A percentile compares a stretch with the other conserved stretches of the same genome.
Evolutionary conservation across 2,888 invertebrate species (phyloP).

Genomic region (Agriopis leucophaearia): DNA sequence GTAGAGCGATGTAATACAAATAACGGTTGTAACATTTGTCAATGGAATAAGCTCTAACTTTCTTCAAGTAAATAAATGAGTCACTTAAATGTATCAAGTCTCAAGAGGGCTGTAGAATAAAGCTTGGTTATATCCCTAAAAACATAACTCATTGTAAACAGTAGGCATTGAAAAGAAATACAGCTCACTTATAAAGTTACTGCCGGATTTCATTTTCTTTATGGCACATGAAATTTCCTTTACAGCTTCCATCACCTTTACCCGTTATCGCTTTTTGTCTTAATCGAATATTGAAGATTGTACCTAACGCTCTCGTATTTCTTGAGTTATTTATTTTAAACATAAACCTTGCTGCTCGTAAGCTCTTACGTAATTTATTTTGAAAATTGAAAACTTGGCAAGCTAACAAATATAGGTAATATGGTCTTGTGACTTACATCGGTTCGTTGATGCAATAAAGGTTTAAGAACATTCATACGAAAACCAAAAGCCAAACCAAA

Average conservation of each 20-base stretch:
- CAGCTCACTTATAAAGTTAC: conserved; percentile 44
- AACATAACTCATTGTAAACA: conserved; percentile 38
- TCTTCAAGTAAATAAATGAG: conserved; percentile 13
- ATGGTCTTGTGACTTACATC: neutral
- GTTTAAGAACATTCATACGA: neutral
- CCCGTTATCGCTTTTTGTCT: conserved; percentile 31
- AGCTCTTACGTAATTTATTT: conserved; percentile 1
- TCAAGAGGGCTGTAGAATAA: conserved; percentile 20
- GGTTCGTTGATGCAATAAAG: no score
- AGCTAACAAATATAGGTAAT: neutral
- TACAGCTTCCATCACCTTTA: conserved; percentile 39
- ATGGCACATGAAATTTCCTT: conserved; percentile 42
- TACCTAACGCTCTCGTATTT: conserved; percentile 19
- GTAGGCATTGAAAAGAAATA: conserved; percentile 32
- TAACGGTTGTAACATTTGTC: conserved; percentile 15
- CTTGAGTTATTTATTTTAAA: conserved; percentile 17
- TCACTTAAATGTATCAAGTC: conserved; percentile 20
- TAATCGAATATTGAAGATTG: conserved; percentile 27
- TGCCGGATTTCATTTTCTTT: conserved; percentile 45
- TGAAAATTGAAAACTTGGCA: conserved; percentile 15
- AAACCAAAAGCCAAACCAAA: neutral
- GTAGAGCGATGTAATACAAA: conserved; percentile 10
- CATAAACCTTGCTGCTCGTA: conserved; percentile 16
- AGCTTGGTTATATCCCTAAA: conserved; percentile 26
- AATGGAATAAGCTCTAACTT: conserved; percentile 17